Evolutionary conservation across 2,113 vertebrate species (phyloP), one percentile per base, ranked within the genome.

Genomic region (Pomatostomus ruficeps): DNA sequence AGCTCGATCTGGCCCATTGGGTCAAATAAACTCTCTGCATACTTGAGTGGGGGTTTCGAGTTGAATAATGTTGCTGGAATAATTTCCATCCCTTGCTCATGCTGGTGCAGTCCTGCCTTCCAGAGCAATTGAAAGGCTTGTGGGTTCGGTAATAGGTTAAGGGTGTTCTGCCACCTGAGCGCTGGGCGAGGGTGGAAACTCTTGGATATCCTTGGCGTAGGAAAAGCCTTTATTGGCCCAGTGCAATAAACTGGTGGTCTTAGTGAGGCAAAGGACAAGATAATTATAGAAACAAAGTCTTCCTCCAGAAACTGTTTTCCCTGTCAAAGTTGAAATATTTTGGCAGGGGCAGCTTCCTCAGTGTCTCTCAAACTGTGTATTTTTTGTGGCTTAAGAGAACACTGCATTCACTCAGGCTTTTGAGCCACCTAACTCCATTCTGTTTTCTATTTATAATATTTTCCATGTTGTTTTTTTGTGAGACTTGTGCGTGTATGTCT

Each of bases 251-350:
- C 33, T 49, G 55, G 52, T 91, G 85, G 68, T 81, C 85, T 90
- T 36, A 67, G 82, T 59, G 67, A 94, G 75, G 91, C 46, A 5
- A 88, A 90, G 55, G 76, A 93, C 46, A 31, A 80, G 89, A 77
- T 91, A 96, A 95, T 96, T 95, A 95, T 90, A 93, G 96, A 91
- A 96, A 91, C 85, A 91, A 77, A 83, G 40, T 94, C 93, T 66
- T 88, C 55, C 31, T 95, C 91, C 91, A 89, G 78, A 80, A 96
- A 89, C 68, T 43, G 62, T 85, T 91, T 85, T 95, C 80, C 70
- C 40, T 89, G 87, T 96, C 74, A 83, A 91, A 86, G 62, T 87
- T 91, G 94, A 96, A 93, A 73, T 89, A 91, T 85, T 96, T 95
- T 96, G 94, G 94, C 95, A 93, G 43, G 26, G 58, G 14, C 89